Base-by-base conservation (phyloP, 2,888 invertebrate genomes). In the Drosophila merina region DNA sequence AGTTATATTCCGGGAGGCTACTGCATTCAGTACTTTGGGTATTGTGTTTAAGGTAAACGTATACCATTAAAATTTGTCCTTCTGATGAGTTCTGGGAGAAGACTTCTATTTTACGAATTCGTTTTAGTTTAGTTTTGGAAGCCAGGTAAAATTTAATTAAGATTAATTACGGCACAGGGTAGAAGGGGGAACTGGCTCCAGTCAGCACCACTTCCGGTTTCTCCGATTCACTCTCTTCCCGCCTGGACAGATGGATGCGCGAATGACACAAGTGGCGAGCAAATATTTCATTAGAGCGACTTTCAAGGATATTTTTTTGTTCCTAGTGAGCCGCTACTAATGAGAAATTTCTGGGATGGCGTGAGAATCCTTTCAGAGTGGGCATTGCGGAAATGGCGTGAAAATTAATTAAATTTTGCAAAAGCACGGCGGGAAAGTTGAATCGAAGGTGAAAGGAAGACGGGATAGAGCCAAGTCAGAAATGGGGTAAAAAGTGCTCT, bases 381-480 rank as follows among this genome's bases (percentile, higher is more conserved):
- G 55, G 12, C 47, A 26, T 31, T 63, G 63, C 83, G 85, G 86
- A 86, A 86, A 84, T 76, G 69, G 70, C 60, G 64, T 52, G 76
- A 76, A 86, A 87, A 86, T 86, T 86, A 86, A 86, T 86, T 86
- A 86, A 86, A 86, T 84, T 86, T 80, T 75, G 71, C 70, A 58
- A 56, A 48, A 40, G 50, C 40, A 26, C 33, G 36, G 5, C 40
- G 12, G 31, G 28, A 45, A 57, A 42, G 7, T n/a, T 10, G 40
- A 14, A n/a, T 40, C 14, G 14, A 44, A 25, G 44, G 42, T 4
- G 14, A 44, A 33, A 30, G 45, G 14, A 47, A 36, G 25, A 20
- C 20, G 28, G 25, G 44, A 26, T 14, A 10, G 31, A 40, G 50
- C 55, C 9, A 28, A 56, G 44, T 69, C 64, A 47, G 63, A 57